Evolutionary conservation across 1,140 invertebrate genomes (phyloP).

Genomic region (Ceratosolen solmsi): DNA sequence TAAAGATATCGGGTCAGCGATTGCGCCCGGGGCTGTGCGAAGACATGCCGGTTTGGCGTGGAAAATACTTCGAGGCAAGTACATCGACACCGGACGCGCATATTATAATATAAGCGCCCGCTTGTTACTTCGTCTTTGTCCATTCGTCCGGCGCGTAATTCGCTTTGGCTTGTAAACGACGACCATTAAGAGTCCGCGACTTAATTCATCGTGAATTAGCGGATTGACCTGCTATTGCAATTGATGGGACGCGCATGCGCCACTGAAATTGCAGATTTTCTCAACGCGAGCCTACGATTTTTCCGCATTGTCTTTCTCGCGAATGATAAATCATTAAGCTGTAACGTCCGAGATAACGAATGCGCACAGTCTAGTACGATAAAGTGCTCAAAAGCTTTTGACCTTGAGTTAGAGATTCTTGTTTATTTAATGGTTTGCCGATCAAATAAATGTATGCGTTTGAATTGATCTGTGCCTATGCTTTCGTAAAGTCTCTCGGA

Average conservation of each 20-base stretch:
- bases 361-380: background rate
- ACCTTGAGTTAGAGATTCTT: background rate
- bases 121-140: background rate
- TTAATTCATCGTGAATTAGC: slow-evolving; percentile 45
- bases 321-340: background rate
- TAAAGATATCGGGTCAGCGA: background rate
- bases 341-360: background rate
- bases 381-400: background rate
- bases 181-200: slow-evolving; percentile 11
- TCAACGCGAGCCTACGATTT: background rate
- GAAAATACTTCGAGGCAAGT: slow-evolving; percentile 51
- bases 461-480: no score
- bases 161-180: slow-evolving; percentile 10
- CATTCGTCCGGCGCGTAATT: slow-evolving; percentile 12
- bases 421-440: background rate
- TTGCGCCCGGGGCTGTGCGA: background rate
- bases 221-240: background rate
- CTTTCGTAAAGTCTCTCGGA: no score
- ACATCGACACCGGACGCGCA: slow-evolving; percentile 29
- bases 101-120: background rate
- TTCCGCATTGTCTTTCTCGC: background rate
- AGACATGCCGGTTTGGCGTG: slow-evolving; percentile 48
- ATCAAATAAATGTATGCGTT: no score
- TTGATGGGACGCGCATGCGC: background rate
- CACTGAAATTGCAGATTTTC: background rate